phyloP scores from a whole-genome alignment of 2,797 vertebrate species.

The Peromyscus nudipes region DNA sequence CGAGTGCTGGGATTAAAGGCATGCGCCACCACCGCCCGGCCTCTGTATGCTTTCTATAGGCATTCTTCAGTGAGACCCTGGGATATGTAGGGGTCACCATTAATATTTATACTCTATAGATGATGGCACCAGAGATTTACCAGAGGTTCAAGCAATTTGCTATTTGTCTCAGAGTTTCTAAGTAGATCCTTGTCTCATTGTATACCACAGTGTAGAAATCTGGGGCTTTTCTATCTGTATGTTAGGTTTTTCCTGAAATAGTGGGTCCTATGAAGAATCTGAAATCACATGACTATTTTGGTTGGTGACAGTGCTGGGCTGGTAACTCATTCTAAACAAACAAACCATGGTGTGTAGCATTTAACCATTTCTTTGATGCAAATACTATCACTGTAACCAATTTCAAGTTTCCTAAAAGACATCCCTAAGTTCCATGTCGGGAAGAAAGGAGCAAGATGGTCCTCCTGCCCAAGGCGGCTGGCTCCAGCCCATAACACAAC shows the following conservation, averaged over 20 bases:
- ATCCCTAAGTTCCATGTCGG: neutral
- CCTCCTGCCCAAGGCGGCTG: fast-evolving
- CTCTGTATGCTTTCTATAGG: neutral
- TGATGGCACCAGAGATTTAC: neutral
- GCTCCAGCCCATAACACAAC: fast-evolving
- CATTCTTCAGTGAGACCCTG: neutral
- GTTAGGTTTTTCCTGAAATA: neutral
- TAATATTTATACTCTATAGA: neutral
- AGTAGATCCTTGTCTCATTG: neutral
- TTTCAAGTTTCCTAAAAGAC: neutral
- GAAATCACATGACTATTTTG: neutral
- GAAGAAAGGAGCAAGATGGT: neutral
- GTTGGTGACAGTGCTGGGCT: neutral
- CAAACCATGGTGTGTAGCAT: neutral
- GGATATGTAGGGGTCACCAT: neutral
- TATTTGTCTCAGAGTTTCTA: neutral
- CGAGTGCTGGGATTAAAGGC: too few species aligned
- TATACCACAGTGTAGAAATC: neutral
- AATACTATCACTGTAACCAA: neutral
- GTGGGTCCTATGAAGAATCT: neutral
- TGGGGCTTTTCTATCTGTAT: neutral
- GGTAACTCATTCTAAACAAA: constrained; percentile 23
- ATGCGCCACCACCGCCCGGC: too few species aligned
- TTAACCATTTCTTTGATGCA: neutral
- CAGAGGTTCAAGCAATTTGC: constrained; percentile 1